Conservation (phyloP, 2,113 vertebrate genomes). For the Megalops atlanticus region DNA sequence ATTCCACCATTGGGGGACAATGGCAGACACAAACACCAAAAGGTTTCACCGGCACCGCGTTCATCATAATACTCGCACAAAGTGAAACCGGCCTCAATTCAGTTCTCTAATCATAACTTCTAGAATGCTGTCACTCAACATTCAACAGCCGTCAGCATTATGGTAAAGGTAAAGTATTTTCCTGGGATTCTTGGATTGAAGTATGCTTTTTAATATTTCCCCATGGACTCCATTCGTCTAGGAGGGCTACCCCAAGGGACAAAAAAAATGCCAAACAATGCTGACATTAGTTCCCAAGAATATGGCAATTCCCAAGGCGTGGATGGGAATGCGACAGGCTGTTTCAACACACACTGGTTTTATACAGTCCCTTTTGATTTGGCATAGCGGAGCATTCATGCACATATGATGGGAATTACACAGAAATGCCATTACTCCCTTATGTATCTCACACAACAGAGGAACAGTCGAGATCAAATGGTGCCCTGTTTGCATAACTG, state of each 20-base stretch:
- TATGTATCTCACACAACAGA: background rate
- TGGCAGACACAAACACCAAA: no score
- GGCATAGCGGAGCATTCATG: background rate
- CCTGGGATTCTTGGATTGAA: conserved; percentile 18
- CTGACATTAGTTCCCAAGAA: conserved; percentile 6
- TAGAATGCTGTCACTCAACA: no score
- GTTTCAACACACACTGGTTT: background rate
- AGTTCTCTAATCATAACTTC: no score
- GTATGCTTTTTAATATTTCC: background rate
- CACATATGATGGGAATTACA: background rate
- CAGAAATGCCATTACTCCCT: background rate
- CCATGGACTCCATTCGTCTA: background rate
- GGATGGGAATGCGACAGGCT: background rate
- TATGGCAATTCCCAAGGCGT: conserved; percentile 4
- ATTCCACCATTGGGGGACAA: no score
- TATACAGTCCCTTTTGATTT: background rate
- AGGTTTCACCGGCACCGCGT: no score
- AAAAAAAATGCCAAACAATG: background rate
- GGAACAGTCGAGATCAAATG: background rate
- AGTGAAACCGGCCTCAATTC: no score
- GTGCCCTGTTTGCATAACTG: background rate
- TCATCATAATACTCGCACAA: no score
- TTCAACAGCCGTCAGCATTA: no score
- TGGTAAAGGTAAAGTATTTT: conserved; percentile 6
- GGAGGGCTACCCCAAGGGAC: background rate